phyloP scores from a whole-genome alignment of 2,888 invertebrate species.

The Harpalus rubripes region DNA sequence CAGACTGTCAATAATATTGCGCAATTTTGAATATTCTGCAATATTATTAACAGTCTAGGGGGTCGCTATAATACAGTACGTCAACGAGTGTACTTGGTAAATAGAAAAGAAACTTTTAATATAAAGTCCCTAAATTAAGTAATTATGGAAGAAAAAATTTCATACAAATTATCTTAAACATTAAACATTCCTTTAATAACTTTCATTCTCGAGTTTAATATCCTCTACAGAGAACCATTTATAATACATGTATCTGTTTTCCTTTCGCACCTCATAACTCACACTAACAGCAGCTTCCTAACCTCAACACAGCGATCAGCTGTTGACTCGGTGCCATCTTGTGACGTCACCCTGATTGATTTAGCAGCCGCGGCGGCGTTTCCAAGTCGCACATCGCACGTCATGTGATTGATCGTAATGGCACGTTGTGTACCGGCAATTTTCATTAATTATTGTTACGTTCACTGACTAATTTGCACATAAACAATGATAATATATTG shows the following conservation, averaged over 20 bases:
- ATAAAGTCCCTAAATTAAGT: too few species aligned
- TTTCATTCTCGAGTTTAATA: too few species aligned
- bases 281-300: slow-evolving; percentile 11
- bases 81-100: too few species aligned
- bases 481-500: slow-evolving; percentile 52
- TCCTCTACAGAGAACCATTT: not conserved
- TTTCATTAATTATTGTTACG: slow-evolving; percentile 52
- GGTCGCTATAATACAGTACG: too few species aligned
- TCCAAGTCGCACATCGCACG: slow-evolving; percentile 33
- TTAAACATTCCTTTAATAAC: too few species aligned
- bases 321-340: slow-evolving; percentile 34
- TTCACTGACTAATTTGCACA: slow-evolving; percentile 43
- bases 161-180: too few species aligned
- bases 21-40: too few species aligned
- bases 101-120: too few species aligned
- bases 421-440: slow-evolving; percentile 21
- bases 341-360: slow-evolving; percentile 38
- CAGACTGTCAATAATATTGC: too few species aligned
- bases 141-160: too few species aligned
- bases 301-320: slow-evolving; percentile 47
- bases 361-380: slow-evolving; percentile 17
- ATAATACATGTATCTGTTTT: slow-evolving; percentile 3
- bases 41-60: too few species aligned
- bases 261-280: slow-evolving; percentile 38
- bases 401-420: slow-evolving; percentile 19